These are phyloP conservation scores for Drosophila picticornis DNA, from an alignment of 2,888 invertebrate genomes.

Conservation along the genomic window DNA sequence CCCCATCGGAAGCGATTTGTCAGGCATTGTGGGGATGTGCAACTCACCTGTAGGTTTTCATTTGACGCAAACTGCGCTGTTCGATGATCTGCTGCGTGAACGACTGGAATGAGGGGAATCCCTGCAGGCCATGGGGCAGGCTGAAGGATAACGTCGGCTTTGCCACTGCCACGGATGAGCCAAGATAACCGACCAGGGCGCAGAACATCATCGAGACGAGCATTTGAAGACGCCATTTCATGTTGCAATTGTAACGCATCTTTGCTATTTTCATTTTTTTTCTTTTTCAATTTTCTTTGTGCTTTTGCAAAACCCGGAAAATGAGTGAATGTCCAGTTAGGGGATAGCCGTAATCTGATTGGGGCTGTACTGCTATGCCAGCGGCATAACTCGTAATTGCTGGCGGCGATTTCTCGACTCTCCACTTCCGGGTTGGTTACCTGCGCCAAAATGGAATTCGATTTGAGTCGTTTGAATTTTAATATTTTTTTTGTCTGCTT, in stretches of 20 bases:
- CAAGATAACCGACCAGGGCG: constrained; percentile 79
- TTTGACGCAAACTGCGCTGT: constrained; percentile 83
- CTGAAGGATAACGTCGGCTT: constrained; percentile 84
- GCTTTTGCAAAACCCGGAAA: neutral
- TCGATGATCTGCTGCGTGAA: constrained; percentile 85
- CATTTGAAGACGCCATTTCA: constrained; percentile 76
- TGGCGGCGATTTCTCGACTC: neutral
- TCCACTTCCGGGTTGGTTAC: constrained; percentile 14
- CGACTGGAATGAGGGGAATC: constrained; percentile 83
- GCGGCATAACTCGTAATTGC: constrained; percentile 23
- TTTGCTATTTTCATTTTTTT: neutral
- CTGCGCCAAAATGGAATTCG: constrained; percentile 1
- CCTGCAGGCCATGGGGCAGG: constrained; percentile 82
- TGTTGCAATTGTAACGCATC: constrained; percentile 55
- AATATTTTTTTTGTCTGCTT: neutral
- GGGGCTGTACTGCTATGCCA: constrained; percentile 16
- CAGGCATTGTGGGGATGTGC: neutral
- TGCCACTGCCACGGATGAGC: constrained; percentile 80
- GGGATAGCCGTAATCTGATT: neutral
- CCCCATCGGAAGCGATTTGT: neutral
- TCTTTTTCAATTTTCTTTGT: neutral
- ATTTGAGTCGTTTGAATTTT: constrained; percentile 2
- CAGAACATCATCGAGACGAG: constrained; percentile 74
- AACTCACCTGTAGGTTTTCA: constrained; percentile 85
- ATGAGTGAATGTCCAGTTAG: neutral